phyloP scores from a whole-genome alignment of 2,113 vertebrate species.

The Gambusia holbrooki region DNA sequence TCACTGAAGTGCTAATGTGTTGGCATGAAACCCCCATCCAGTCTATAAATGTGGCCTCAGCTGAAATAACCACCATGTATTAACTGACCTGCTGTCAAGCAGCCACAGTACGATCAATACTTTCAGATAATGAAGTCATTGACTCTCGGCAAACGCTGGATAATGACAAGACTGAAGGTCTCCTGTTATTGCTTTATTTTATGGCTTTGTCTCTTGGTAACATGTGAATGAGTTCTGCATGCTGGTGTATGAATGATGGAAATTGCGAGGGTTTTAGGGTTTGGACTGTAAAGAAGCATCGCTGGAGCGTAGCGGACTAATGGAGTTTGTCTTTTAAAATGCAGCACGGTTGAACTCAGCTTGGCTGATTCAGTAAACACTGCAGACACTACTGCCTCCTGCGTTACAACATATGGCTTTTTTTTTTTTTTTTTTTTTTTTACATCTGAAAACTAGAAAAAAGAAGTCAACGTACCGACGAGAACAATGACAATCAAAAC shows the following conservation, averaged over 20 bases:
- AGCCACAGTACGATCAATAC: conserved; percentile 61
- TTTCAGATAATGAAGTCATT: conserved; percentile 70
- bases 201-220: conserved; percentile 31
- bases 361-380: neutral
- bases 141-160: conserved; percentile 39
- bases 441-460: neutral
- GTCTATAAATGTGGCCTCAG: conserved; percentile 57
- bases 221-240: neutral
- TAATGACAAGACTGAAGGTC: conserved; percentile 49
- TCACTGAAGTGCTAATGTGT: conserved; percentile 31
- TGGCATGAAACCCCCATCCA: conserved; percentile 20
- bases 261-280: neutral
- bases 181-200: conserved; percentile 56
- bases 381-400: neutral
- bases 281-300: neutral
- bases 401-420: neutral
- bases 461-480: too few species aligned
- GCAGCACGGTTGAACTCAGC: neutral
- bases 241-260: neutral
- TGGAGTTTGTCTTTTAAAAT: neutral
- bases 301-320: neutral
- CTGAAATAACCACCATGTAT: conserved; percentile 60
- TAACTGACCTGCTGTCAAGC: conserved; percentile 66
- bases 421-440: too few species aligned
- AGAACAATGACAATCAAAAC: neutral